Evolutionary conservation across 2,797 vertebrate species (phyloP), one percentile per base, ranked within the genome.

Genomic region (Picus viridis): DNA sequence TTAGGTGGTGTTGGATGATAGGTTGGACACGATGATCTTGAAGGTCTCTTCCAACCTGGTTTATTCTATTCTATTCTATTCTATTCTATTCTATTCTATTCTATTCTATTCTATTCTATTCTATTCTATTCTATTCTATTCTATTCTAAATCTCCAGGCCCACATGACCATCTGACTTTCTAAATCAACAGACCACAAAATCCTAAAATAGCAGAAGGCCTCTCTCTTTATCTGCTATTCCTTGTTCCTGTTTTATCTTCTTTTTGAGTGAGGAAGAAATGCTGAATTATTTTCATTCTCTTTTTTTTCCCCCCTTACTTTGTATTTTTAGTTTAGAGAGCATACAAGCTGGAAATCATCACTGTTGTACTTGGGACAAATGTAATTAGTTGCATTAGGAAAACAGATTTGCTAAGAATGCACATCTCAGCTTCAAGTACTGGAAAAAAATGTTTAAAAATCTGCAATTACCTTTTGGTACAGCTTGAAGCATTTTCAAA

Each of bases 211-310:
- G 47, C 8, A 83, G 85, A 93, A 87, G 58, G 9, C 16, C 5
- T 78, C 24, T 51, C 34, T 84, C 27, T 53, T 86, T 93, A 89
- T 90, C 65, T 83, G 20, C 20, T 80, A 1, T 85, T 79, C 16
- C 5, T 67, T 63, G 16, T 83, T 89, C 51, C 61, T 77, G 23
- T 51, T 92, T 92, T 92, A 94, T 94, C 73, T 94, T 95, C 6
- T 24, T 49, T 95, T 79, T 74, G 65, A 68, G 69, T 65, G 86
- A 85, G 86, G 72, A 90, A 53, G 36, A 79, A 86, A 47, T 34
- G 59, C 17, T 62, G 69, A 68, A 93, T 93, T 89, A 10, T 86
- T 95, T 59, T 87, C 43, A 91, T 90, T 93, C 82, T 81, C 72
- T 53, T 79, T 72, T n/a, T 51, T 79, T 81, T 72, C 47, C 76